Evolutionary conservation across 2,888 invertebrate species (phyloP), one percentile per base, ranked within the genome.

Genomic region (Hypolimnas misippus): DNA sequence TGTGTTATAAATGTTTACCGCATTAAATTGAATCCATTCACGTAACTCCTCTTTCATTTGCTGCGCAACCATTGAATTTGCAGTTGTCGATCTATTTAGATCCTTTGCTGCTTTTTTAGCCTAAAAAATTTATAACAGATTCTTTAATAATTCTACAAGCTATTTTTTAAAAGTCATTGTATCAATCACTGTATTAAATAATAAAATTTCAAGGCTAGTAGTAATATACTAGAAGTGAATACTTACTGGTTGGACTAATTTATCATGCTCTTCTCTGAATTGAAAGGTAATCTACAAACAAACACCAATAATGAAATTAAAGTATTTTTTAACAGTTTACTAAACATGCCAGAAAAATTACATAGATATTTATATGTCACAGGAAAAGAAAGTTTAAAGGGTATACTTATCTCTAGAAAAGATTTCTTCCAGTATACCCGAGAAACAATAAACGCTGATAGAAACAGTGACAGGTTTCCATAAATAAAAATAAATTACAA

Each of bases 21-120:
- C 19, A 12, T 71, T 66, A 66, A 69, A 87, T 31, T 69, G 76
- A 1, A 88, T 68, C 90, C 90, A 91, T 65, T 89, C 86, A 0
- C 85, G 76, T 1, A 87, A 55, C 54, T 89, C 89, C 7, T 85
- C 85, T 63, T 81, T 88, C 3, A 67, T 19, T 31, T 73, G 75
- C n/a, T 71, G 65, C 0, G 53, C 57, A 0, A 62, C 25, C 8
- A 54, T 25, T 1, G 58, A 62, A 12, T 66, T 65, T 1, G 62
- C 66, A 14, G 68, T 66, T 8, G 53, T 40, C 0, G 73, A 72
- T 21, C 67, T 62, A 40, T 67, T 66, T 1, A 63, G 6, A 1
- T 72, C 73, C 55, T 73, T 74, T 6, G 31, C 65, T 3, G 62
- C 65, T 65, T 83, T 83, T 51, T 76, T 82, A 0, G 59, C 5